Percentiles rank a stretch among this genome's conserved stretches.
Conservation (phyloP, 2,113 vertebrate genomes). For the Rhynchopsitta pachyrhyncha region DNA sequence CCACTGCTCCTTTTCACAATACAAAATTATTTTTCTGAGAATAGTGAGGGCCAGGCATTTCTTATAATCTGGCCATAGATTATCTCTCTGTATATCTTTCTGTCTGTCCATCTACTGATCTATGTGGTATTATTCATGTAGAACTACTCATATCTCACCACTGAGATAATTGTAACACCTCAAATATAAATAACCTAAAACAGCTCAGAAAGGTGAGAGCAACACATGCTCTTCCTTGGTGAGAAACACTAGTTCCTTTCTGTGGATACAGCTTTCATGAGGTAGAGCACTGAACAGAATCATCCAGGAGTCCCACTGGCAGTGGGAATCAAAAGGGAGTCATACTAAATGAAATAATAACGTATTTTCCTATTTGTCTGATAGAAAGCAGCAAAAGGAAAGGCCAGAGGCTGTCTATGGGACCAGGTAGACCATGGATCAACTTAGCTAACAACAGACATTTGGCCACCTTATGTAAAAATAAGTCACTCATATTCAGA, state of each 20-base stretch:
- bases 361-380: not conserved
- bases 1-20: not conserved
- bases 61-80: not conserved
- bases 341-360: not conserved
- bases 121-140: not conserved
- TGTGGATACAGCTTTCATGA: not conserved
- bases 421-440: not conserved
- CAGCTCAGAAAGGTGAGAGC: not conserved
- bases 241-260: not conserved
- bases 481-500: not conserved
- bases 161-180: not conserved
- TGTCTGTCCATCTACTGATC: not conserved
- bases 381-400: not conserved
- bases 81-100: not conserved
- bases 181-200: not conserved
- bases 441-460: not conserved
- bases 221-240: not conserved
- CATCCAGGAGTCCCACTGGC: not conserved
- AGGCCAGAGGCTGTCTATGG: not conserved
- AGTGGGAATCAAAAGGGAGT: not conserved
- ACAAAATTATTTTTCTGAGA: not conserved
- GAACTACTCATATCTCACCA: not conserved
- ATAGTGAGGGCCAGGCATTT: not conserved
- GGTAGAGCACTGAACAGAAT: not conserved
- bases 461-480: not conserved